These are phyloP conservation scores for Sebastiscus albofasciatus DNA, from an alignment of 2,797 vertebrate genomes.

Conservation along the genomic window DNA sequence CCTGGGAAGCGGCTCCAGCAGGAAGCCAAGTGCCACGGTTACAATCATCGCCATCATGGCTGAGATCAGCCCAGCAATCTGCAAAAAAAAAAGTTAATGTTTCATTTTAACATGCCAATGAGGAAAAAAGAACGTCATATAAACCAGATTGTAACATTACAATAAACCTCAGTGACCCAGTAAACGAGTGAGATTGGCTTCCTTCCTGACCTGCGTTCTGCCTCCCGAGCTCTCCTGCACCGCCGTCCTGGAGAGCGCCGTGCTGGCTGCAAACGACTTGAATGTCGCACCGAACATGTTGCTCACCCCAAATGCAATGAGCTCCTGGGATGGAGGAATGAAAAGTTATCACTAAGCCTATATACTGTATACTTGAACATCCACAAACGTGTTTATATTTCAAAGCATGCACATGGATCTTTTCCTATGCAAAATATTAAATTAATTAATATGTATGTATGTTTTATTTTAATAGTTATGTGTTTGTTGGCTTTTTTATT, in stretches of 20 bases:
- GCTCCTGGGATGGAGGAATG: slow-evolving; percentile 80
- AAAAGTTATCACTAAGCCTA: background rate
- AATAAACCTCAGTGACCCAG: background rate
- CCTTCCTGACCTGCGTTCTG: slow-evolving; percentile 89
- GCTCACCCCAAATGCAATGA: slow-evolving; percentile 92
- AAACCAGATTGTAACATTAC: background rate
- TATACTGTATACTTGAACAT: too few species aligned
- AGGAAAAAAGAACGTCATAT: background rate
- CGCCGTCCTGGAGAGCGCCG: slow-evolving; percentile 90
- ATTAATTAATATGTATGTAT: fast-evolving
- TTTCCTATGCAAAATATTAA: too few species aligned
- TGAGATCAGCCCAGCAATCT: slow-evolving; percentile 92
- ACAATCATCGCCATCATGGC: slow-evolving; percentile 89
- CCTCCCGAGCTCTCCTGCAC: slow-evolving; percentile 95
- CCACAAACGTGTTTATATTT: too few species aligned
- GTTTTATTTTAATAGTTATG: too few species aligned
- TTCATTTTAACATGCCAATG: slow-evolving; percentile 5
- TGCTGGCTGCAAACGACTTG: slow-evolving; percentile 91
- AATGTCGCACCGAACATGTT: slow-evolving; percentile 91
- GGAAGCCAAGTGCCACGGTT: slow-evolving; percentile 87
- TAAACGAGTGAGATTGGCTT: background rate
- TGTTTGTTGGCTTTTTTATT: too few species aligned
- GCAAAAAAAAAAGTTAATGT: slow-evolving; percentile 35
- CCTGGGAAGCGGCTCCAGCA: slow-evolving; percentile 91
- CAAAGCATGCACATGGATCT: too few species aligned